Evolutionary conservation across 2,888 invertebrate genomes (phyloP), one percentile per base, ranked within the genome.

Genomic region (Andrena dorsata): DNA sequence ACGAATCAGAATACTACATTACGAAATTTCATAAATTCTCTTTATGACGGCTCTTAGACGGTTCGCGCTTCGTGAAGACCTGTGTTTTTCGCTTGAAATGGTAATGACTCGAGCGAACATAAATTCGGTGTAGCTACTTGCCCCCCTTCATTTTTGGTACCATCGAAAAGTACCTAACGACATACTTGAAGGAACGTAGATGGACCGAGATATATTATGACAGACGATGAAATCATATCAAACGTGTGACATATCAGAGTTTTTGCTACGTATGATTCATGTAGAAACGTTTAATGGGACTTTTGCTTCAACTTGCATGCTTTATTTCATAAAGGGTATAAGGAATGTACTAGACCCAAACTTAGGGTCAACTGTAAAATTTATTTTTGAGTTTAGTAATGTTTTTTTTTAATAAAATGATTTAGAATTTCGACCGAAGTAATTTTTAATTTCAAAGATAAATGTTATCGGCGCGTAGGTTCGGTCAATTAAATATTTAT

Each of bases 11-110:
- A 93, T 93, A 93, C 93, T 93, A 90, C 92, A 93, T 94, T 93
- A 92, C 87, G 85, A 92, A 92, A 93, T 93, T 93, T 93, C 92
- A 93, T 93, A 93, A 93, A 94, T 94, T 93, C 93, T 87, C 93
- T 94, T 94, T 93, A 92, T 70, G 90, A 81, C 81, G 86, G 90
- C 92, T 92, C 91, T 92, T 91, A 92, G 91, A 89, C 87, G 89
- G 87, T 88, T 88, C 86, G 89, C 88, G 91, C 88, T 89, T 86
- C 88, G 88, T 76, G 88, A 86, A 86, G 86, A 78, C 87, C 86
- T 89, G 91, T 92, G 92, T 93, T 93, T 93, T 93, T 92, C 91
- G 86, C 88, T 41, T 93, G 92, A 92, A 93, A 93, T 91, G 92
- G 81, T 93, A 92, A 93, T 93, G 91, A 92, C 82, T 61, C 88